Conservation (phyloP, 1,140 invertebrate genomes). For the Drosophila punjabiensis region DNA sequence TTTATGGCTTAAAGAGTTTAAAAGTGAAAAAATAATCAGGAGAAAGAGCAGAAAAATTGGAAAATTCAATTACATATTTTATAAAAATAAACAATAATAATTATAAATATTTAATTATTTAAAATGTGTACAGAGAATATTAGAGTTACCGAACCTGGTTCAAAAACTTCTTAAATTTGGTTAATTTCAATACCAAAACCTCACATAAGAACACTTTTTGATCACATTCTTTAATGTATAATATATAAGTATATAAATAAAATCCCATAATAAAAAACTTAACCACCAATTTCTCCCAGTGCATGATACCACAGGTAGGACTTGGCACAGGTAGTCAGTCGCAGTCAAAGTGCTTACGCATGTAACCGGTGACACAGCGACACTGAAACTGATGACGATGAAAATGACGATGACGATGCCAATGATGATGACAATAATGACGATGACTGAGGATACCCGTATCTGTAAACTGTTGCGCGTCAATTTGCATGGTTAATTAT, state of each 20-base stretch:
- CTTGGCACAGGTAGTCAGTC: slow-evolving; percentile 27
- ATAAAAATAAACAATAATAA: background rate
- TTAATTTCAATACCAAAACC: too few relatives aligned
- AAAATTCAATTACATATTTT: background rate
- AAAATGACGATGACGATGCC: slow-evolving; percentile 27
- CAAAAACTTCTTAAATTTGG: too few relatives aligned
- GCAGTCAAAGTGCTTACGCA: slow-evolving; percentile 57
- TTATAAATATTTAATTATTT: too few relatives aligned
- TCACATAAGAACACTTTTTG: too few relatives aligned
- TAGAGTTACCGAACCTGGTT: too few relatives aligned
- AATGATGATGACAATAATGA: slow-evolving; percentile 32
- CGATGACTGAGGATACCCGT: slow-evolving; percentile 59
- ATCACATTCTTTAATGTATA: too few relatives aligned
- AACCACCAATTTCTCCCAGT: background rate
- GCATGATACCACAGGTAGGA: background rate
- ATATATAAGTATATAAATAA: too few relatives aligned
- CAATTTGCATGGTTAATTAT: slow-evolving; percentile 83
- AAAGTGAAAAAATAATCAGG: background rate
- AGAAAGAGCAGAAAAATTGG: background rate
- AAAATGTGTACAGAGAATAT: too few relatives aligned
- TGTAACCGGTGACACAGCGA: slow-evolving; percentile 47
- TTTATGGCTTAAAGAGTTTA: background rate
- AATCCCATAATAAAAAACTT: background rate
- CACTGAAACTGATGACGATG: slow-evolving; percentile 29
- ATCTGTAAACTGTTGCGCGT: slow-evolving; percentile 77